phyloP scores from a whole-genome alignment of 2,888 invertebrate species.

The Athalia rosae region DNA sequence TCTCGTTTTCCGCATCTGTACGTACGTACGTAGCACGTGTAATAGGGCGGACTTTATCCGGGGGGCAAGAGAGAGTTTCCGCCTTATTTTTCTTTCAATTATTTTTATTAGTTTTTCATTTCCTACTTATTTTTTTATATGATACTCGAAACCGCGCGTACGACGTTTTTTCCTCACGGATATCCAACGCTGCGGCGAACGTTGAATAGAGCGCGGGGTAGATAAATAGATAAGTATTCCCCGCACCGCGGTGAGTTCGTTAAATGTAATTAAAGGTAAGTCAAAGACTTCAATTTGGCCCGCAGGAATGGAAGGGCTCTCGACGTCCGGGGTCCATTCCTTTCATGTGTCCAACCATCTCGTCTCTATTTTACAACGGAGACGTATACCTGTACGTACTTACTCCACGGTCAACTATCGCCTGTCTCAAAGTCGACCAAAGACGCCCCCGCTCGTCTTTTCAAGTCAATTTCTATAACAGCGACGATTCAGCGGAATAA shows the following conservation, averaged over 20 bases:
- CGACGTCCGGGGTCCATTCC: constrained; percentile 6
- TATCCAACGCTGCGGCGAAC: no score
- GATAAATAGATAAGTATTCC: constrained; percentile 1
- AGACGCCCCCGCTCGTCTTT: background rate
- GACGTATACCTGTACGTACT: background rate
- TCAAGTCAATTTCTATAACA: background rate
- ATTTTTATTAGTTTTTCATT: no score
- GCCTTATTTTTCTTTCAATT: no score
- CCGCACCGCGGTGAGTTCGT: constrained; percentile 12
- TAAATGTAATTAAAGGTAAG: constrained; percentile 33
- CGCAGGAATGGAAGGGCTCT: constrained; percentile 31
- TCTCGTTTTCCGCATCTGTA: background rate
- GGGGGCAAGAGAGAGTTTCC: no score
- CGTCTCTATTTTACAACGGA: constrained; percentile 7
- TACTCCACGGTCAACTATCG: background rate
- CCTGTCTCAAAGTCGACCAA: background rate
- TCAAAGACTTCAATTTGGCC: constrained; percentile 21
- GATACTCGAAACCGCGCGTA: no score
- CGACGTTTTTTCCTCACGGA: no score
- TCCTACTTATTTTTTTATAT: no score
- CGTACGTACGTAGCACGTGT: no score
- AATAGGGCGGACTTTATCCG: no score
- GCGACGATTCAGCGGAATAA: no score
- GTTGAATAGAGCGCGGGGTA: background rate
- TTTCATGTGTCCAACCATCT: background rate